phyloP scores from a whole-genome alignment of 2,113 vertebrate genomes.

The Platysteira castanea region DNA sequence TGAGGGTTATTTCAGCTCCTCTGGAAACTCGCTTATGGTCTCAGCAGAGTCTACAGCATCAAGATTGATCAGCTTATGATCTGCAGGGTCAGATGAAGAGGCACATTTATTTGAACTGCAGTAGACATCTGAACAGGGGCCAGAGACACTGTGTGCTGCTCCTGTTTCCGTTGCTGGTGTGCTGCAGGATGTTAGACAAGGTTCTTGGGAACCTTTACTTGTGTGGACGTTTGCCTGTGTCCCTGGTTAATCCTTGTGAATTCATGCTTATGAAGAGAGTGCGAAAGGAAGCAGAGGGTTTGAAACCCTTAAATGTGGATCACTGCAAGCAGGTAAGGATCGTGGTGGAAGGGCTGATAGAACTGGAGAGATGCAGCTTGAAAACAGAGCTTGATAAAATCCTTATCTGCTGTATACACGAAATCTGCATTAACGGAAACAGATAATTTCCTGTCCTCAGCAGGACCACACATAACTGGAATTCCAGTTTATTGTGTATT shows the following conservation, averaged over 20 bases:
- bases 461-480: not conserved
- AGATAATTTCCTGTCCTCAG: not conserved
- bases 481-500: not conserved
- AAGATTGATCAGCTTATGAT: conserved; percentile 5
- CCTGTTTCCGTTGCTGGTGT: not conserved
- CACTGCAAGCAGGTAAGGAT: not conserved
- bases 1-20: not conserved
- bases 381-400: not conserved
- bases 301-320: not conserved
- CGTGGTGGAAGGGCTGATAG: not conserved
- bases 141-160: not conserved
- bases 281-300: not conserved
- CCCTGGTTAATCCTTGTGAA: not conserved
- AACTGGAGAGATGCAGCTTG: not conserved
- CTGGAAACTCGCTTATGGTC: conserved; percentile 50
- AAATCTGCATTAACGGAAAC: not conserved
- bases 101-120: not conserved
- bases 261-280: not conserved
- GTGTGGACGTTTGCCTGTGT: not conserved
- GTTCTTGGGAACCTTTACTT: not conserved
- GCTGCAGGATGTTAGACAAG: not conserved
- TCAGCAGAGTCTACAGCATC: not conserved
- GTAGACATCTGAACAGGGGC: not conserved
- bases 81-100: not conserved
- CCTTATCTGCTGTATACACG: not conserved